phyloP scores from a whole-genome alignment of 2,797 vertebrate genomes.

The Pantherophis vulpinus region DNA sequence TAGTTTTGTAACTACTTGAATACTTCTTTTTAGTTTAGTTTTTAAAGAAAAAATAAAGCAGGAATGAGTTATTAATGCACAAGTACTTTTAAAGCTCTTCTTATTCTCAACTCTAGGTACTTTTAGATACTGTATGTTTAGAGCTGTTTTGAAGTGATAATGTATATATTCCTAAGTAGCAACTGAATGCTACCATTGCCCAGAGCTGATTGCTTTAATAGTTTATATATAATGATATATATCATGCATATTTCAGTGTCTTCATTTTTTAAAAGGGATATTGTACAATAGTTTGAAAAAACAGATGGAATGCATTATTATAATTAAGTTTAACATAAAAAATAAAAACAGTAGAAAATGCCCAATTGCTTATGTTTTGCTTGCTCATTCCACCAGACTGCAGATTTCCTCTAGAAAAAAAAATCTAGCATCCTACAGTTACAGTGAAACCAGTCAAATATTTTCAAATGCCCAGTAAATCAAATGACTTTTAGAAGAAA shows the following conservation, averaged over 20 bases:
- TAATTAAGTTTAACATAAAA: neutral
- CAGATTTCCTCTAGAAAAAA: constrained; percentile 13
- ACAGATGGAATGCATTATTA: constrained; percentile 10
- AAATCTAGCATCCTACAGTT: neutral
- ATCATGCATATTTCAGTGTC: neutral
- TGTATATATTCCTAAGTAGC: neutral
- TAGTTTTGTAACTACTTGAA: neutral
- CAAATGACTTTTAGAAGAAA: neutral
- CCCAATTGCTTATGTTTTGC: neutral
- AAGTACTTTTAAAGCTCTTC: neutral
- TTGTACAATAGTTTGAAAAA: neutral
- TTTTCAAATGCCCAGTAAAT: neutral
- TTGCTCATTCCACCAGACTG: neutral
- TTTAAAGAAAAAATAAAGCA: neutral
- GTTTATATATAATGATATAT: neutral
- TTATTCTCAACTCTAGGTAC: accelerated
- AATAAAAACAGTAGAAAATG: neutral
- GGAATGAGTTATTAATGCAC: neutral
- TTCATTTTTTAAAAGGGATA: neutral
- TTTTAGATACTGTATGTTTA: neutral
- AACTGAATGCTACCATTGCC: neutral
- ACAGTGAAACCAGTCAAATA: neutral
- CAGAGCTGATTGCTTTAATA: neutral
- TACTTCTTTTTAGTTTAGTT: neutral
- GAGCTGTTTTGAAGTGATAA: neutral